Evolutionary conservation across 1,140 invertebrate genomes (phyloP).

Genomic region (Sweltsa coloradensis): DNA sequence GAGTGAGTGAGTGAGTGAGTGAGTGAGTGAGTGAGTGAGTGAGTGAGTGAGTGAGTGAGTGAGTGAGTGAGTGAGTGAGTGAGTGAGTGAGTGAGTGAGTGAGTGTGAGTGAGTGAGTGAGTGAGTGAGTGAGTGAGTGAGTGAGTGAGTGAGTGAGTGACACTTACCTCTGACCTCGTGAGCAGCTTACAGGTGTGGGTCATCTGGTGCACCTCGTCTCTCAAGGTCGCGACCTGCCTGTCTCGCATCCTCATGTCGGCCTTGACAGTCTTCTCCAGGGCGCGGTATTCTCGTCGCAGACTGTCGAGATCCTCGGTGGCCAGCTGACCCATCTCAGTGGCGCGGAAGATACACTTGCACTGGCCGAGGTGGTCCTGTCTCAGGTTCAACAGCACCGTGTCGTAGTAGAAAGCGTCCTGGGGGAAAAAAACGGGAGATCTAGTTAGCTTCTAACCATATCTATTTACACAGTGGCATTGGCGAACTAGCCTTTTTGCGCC

Average conservation of each 20-base stretch:
- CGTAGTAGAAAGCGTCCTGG: constrained; percentile 45
- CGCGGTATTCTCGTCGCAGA: constrained; percentile 39
- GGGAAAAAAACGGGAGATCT: too few species aligned
- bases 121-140: too few species aligned
- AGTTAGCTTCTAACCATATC: too few species aligned
- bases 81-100: too few species aligned
- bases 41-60: too few species aligned
- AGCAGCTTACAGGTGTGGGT: constrained; percentile 40
- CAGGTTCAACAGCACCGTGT: constrained; percentile 38
- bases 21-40: too few species aligned
- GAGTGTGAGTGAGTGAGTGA: too few species aligned
- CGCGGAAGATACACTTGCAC: constrained; percentile 39
- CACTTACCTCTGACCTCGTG: constrained; percentile 42
- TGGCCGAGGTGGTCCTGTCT: constrained; percentile 39
- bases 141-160: too few species aligned
- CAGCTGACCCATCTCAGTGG: constrained; percentile 45
- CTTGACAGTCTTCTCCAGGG: constrained; percentile 38
- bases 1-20: too few species aligned
- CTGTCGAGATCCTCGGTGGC: constrained; percentile 47
- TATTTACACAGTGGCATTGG: too few species aligned
- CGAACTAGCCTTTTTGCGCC: too few species aligned
- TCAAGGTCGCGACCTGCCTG: constrained; percentile 34
- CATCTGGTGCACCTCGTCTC: constrained; percentile 37
- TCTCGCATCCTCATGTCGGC: constrained; percentile 45
- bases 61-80: too few species aligned